phyloP scores from a whole-genome alignment of 1,140 invertebrate species.

The Drosophila tsacasi region DNA sequence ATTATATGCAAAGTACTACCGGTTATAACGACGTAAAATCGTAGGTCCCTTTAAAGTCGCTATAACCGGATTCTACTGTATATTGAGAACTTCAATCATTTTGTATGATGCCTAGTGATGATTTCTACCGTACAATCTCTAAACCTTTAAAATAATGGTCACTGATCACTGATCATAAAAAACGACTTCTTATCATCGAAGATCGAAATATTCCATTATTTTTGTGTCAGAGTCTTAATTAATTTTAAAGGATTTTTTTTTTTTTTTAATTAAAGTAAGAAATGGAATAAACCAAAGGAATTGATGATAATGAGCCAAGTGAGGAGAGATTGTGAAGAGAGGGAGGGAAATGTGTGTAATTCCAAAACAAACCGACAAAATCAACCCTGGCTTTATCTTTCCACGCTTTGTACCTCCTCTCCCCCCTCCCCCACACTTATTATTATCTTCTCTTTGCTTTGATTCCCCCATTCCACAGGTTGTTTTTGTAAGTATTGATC shows the following conservation, averaged over 20 bases:
- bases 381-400: slow-evolving; percentile 18
- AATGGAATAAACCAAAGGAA: not conserved
- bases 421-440: not conserved
- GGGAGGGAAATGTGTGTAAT: slow-evolving; percentile 4
- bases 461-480: slow-evolving; percentile 23
- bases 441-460: slow-evolving; percentile 5
- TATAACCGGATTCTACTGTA: no score
- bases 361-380: not conserved
- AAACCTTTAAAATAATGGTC: not conserved
- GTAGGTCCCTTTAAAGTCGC: no score
- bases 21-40: no score
- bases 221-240: not conserved
- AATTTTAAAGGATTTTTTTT: not conserved
- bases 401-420: slow-evolving; percentile 4
- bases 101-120: no score
- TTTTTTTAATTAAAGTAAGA: not conserved
- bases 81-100: no score
- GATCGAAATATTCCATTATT: not conserved
- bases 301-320: slow-evolving; percentile 3
- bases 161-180: not conserved
- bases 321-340: not conserved
- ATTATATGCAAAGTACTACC: no score
- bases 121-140: not conserved
- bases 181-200: not conserved
- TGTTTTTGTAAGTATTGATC: slow-evolving; percentile 16